Base-by-base conservation (phyloP, 2,888 invertebrate species). In the Mimumesa dahlbomi region DNA sequence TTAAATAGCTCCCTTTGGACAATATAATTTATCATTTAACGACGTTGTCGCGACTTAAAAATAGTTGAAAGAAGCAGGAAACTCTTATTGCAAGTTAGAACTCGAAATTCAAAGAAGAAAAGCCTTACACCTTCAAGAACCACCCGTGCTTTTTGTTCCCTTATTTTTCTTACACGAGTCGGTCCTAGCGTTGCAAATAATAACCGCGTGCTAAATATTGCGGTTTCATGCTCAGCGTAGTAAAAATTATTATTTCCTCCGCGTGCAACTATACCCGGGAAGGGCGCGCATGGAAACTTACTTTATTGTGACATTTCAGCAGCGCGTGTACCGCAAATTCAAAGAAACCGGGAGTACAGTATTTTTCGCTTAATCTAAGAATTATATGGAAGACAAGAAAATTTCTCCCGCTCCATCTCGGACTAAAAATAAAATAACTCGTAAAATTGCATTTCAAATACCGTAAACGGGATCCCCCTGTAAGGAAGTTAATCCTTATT, bases 161-260 rank as follows among this genome's bases (percentile, higher is more conserved):
- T 50, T 29, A 19, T 29, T 34, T 2, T 42, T 4, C 38, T 19
- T 11, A 22, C 6, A 1, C 1, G 9, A 43, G 34, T 14, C 13
- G 4, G 22, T 36, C 7, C 5, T 31, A 0, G 5, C 36, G 14
- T 22, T 7, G 48, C n/a, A 29, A 34, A 42, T n/a, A 42, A 22
- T 48, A 54, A 48, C 19, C 2, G 14, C 7, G 42, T 1, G 7
- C 22, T 63, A 57, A 63, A 57, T 49, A 16, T 11, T 21, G 16
- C 13, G 3, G 9, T 9, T 25, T 57, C 34, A 11, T 16, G 18
- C 18, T 40, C 9, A 2, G 18, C 7, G 6, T 25, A 43, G 4
- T 49, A 49, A 57, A 57, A 57, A 36, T 57, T 36, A 36, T 31
- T 31, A 54, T 63, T 56, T 49, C 31, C 21, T 31, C 25, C 13